These are phyloP conservation scores for Rugalucina vietnamica DNA, from an alignment of 2,888 invertebrate species.

Conservation along the genomic window DNA sequence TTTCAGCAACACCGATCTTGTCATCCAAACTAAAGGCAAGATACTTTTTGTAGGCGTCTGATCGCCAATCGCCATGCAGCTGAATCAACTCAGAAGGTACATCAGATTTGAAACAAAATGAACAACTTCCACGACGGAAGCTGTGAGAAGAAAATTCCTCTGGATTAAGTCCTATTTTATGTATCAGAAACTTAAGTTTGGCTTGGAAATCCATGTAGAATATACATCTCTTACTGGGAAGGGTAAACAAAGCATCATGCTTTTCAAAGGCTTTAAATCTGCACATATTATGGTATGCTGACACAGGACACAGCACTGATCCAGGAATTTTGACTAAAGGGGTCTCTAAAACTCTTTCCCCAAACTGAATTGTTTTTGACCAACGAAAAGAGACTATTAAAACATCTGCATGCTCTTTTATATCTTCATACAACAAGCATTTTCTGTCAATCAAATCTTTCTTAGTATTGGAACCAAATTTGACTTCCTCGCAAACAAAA, in stretches of 20 bases:
- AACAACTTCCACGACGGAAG: conserved; percentile 16
- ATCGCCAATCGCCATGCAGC: conserved; percentile 22
- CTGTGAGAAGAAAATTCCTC: conserved; percentile 3
- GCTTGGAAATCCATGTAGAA: neutral
- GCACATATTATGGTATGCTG: conserved; percentile 18
- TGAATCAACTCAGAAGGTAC: conserved; percentile 20
- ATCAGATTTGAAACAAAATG: neutral
- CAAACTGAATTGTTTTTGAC: conserved; percentile 39
- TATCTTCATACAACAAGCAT: no score
- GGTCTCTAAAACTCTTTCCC: conserved; percentile 21
- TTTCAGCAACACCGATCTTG: conserved; percentile 15
- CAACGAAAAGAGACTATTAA: conserved; percentile 27
- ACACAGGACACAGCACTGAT: conserved; percentile 25
- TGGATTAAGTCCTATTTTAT: neutral
- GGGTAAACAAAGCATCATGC: conserved; percentile 13
- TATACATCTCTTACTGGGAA: neutral
- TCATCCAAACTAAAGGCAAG: conserved; percentile 7
- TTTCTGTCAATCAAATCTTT: neutral
- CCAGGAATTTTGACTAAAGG: conserved; percentile 25
- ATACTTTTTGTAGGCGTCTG: conserved; percentile 16
- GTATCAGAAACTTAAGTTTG: neutral
- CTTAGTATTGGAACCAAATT: neutral
- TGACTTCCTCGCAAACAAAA: neutral
- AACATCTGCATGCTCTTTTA: neutral
- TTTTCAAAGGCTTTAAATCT: neutral